Evolutionary conservation across 2,113 vertebrate species (phyloP), one percentile per base, ranked within the genome.

Genomic region (Neotragus pygmaeus): DNA sequence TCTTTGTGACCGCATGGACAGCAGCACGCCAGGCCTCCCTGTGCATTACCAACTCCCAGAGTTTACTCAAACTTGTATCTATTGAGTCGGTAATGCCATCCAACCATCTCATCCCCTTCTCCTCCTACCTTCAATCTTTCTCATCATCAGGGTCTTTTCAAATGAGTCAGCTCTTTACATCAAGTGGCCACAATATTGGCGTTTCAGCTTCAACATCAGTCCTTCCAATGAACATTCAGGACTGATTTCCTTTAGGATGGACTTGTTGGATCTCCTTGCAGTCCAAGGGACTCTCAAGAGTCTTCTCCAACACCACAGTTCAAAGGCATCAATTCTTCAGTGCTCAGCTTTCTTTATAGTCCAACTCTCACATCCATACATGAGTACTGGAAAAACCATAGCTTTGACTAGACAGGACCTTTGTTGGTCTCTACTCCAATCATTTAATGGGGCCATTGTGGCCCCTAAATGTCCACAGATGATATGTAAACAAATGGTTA

Each of bases 1-100:
- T 39, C 19, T 70, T 36, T 70, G 64, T 0, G 0, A 39, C 66
- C 64, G 17, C 10, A 23, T 21, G 5, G 19, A 11, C 9, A 11
- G 19, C n/a, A 36, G 66, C n/a, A 36, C 9, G 0, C 19, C 66
- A 70, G 66, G n/a, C 19, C 19, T 36, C n/a, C n/a, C 19, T 70
- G 66, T 36, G 19, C 19, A 39, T 70, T n/a, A 70, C 19, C n/a
- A 70, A 23, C n/a, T 70, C 64, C n/a, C 64, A 70, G n/a, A 70
- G 64, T 70, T 70, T 23, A 70, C n/a, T 70, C 64, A 70, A 70
- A 70, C 64, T 36, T 9, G 11, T 36, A 9, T 70, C 19, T 9
- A 66, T 66, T 36, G n/a, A 66, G 64, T 23, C 4, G 0, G 64
- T 36, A 19, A 70, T 70, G 64, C n/a, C 64, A 36, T 36, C n/a